Conservation (phyloP, 2,888 invertebrate genomes). For the Phalera bucephala region DNA sequence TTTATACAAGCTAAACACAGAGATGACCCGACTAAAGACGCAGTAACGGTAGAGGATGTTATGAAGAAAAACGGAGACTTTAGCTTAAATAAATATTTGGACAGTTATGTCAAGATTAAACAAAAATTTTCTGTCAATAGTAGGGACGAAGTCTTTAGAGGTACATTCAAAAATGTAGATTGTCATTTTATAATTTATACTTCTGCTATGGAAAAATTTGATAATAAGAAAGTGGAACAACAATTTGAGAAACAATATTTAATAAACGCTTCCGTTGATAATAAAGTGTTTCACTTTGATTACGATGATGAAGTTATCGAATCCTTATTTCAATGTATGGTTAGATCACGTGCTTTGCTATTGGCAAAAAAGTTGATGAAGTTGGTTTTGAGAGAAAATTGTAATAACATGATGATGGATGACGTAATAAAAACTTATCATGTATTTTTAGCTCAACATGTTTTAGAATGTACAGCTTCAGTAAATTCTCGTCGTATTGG, state of each 20-base stretch:
- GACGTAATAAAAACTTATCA: constrained; percentile 22
- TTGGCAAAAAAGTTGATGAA: constrained; percentile 18
- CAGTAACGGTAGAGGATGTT: constrained; percentile 17
- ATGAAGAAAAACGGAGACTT: constrained; percentile 15
- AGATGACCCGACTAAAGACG: constrained; percentile 17
- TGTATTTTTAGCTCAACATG: too few species aligned
- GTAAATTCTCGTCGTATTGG: constrained; percentile 4
- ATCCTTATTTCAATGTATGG: constrained; percentile 8
- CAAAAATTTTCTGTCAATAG: constrained; percentile 10
- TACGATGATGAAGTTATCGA: constrained; percentile 18
- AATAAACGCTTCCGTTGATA: constrained; percentile 10
- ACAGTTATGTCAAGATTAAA: constrained; percentile 20
- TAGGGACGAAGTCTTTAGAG: constrained; percentile 16
- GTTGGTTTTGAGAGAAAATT: constrained; percentile 15
- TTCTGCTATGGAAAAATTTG: constrained; percentile 13
- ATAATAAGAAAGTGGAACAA: constrained; percentile 5
- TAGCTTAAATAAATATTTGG: constrained; percentile 21
- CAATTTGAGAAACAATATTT: constrained; percentile 5
- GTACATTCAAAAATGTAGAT: constrained; percentile 8
- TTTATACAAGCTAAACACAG: constrained; percentile 33
- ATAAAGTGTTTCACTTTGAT: constrained; percentile 14
- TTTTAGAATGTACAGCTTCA: neutral
- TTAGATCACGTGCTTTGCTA: constrained; percentile 13
- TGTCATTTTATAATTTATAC: constrained; percentile 27
- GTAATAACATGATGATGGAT: constrained; percentile 18